Conservation (phyloP, 2,888 invertebrate genomes). For the Hermaeophaga mercurialis region DNA sequence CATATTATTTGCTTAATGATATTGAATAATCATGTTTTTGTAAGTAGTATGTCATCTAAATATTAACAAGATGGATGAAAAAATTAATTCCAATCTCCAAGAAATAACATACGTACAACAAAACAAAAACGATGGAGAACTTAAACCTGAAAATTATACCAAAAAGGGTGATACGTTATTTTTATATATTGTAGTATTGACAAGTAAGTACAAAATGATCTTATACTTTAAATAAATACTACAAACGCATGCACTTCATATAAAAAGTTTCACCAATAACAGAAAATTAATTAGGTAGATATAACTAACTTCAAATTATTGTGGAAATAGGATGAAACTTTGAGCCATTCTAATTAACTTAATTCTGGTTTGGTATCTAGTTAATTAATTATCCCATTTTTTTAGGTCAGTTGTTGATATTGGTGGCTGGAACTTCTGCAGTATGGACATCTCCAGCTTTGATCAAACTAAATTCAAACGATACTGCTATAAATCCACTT, state of each 20-base stretch:
- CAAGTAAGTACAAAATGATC: neutral
- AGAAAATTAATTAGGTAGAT: too few relatives aligned
- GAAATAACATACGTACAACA: neutral
- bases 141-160: neutral
- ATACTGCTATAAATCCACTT: slow-evolving; percentile 34
- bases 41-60: too few relatives aligned
- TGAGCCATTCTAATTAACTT: too few relatives aligned
- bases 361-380: too few relatives aligned
- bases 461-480: slow-evolving; percentile 28
- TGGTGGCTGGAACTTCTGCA: slow-evolving; percentile 15
- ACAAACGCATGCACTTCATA: too few relatives aligned
- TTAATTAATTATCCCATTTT: neutral
- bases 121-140: neutral
- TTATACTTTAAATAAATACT: neutral
- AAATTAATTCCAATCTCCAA: neutral
- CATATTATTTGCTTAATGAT: too few relatives aligned
- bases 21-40: too few relatives aligned
- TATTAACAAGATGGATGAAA: neutral
- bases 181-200: neutral
- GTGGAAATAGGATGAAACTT: too few relatives aligned
- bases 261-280: too few relatives aligned
- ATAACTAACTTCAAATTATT: too few relatives aligned
- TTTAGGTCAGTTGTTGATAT: slow-evolving; percentile 2
- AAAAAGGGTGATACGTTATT: slow-evolving; percentile 2
- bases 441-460: slow-evolving; percentile 40